A percentile compares a stretch with the other conserved stretches of the same genome.
Conservation (phyloP, 2,113 vertebrate species). For the Oenanthe melanoleuca region DNA sequence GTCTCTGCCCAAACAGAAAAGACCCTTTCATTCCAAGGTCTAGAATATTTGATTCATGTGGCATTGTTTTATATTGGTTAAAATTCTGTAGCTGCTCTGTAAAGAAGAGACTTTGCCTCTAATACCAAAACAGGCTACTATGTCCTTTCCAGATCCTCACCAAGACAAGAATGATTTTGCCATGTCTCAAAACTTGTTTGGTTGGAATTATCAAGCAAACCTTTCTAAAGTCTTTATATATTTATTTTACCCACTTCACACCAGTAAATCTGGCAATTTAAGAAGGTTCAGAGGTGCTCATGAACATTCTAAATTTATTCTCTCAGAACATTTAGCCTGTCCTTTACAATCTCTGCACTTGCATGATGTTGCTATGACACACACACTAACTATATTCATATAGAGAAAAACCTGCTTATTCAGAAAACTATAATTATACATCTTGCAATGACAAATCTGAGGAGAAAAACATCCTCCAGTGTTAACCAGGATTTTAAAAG, state of each 20-base stretch:
- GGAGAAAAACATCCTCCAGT: background rate
- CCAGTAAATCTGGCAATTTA: background rate
- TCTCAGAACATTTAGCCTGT: background rate
- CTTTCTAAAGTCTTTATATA: background rate
- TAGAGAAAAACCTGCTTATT: background rate
- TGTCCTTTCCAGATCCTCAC: background rate
- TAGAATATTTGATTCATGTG: background rate
- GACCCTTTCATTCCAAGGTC: background rate
- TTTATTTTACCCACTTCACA: background rate
- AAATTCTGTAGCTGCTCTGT: background rate
- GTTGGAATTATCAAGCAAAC: background rate
- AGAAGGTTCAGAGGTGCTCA: rapidly evolving
- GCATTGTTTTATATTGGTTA: background rate
- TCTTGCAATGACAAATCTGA: background rate
- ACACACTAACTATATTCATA: background rate
- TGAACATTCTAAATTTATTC: background rate
- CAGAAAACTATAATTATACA: background rate
- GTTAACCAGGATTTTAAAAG: background rate
- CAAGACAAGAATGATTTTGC: background rate
- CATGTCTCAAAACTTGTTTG: background rate
- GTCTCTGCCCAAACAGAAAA: background rate
- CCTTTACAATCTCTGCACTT: background rate
- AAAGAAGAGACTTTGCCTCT: background rate
- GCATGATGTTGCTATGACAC: background rate
- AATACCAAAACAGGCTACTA: background rate